Evolutionary conservation across 2,113 vertebrate species (phyloP), one percentile per base, ranked within the genome.

Genomic region (Atractosteus spatula): DNA sequence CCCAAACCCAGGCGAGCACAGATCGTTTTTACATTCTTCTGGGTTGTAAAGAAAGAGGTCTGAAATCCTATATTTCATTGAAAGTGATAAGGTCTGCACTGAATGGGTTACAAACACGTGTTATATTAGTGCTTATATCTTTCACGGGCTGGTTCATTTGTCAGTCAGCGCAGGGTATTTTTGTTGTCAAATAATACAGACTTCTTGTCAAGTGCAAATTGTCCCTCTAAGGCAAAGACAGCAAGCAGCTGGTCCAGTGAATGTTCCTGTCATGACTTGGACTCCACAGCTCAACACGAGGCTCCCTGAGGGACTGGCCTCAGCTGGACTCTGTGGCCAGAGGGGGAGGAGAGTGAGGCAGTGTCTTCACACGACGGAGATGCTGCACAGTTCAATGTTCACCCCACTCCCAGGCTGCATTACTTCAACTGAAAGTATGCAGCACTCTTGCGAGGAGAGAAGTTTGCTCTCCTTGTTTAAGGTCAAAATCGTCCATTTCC

Each of bases 101-200:
- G 4, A 43, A 47, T 55, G 51, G 16, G 64, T 41, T 75, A 70
- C 77, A 77, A 78, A 75, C 74, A 63, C 13, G 71, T 76, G 80
- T 87, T 85, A 75, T 69, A 75, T 78, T 84, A 80, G 55, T 57
- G 42, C 84, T 86, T 74, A 76, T 71, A 81, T 84, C 79, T 71
- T 56, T 81, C 78, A 81, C 80, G 76, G 80, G 3, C 82, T 84
- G 82, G 87, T 81, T 89, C 86, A 77, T 92, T 84, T 79, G 79
- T 91, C 91, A 87, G 76, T 87, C 88, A 80, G 77, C 85, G 80
- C 69, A 62, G 29, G 76, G 77, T 73, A 3, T 77, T 80, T 79
- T 3, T 44, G 73, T 79, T 85, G 83, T 87, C 83, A 84, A 56
- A 71, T 77, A 61, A 41, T 54, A 77, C 0, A 43, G 77, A 78